A percentile compares a stretch with the other conserved stretches of the same genome.
Evolutionary conservation across 2,113 vertebrate species (phyloP).

Genomic region (Heteronetta atricapilla): DNA sequence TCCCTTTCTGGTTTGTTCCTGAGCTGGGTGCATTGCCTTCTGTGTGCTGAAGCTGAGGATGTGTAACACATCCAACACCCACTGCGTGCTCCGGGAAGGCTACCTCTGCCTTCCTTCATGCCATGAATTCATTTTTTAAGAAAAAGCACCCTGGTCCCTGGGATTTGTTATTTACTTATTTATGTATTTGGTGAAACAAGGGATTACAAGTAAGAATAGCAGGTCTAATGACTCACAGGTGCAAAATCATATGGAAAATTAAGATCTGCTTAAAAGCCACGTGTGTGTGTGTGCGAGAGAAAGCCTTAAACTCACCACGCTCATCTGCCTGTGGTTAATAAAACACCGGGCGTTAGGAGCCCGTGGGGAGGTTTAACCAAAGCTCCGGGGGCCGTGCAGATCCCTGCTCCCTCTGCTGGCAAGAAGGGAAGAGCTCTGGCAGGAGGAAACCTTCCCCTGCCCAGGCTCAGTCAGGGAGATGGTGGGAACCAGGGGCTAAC

Average conservation of each 20-base stretch:
- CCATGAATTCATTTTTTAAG: not conserved
- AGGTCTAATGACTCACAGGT: slow-evolving; percentile 4
- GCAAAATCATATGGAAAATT: not conserved
- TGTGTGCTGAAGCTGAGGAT: not conserved
- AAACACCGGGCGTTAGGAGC: not conserved
- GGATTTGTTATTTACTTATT: not conserved
- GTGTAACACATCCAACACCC: not conserved
- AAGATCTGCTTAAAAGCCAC: not conserved
- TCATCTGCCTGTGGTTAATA: not conserved
- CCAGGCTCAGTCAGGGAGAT: not conserved
- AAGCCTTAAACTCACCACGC: not conserved
- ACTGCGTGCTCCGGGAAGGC: not conserved
- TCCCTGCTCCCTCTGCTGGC: slow-evolving; percentile 45
- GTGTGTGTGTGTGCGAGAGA: not conserved
- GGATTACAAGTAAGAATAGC: not conserved
- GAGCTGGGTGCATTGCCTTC: not conserved
- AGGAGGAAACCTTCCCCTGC: accelerated
- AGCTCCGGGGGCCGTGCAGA: not conserved
- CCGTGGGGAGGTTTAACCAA: not conserved
- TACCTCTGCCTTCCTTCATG: not conserved
- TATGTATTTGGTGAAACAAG: not conserved
- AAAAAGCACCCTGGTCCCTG: not conserved
- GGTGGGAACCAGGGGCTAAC: no score
- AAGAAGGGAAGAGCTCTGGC: not conserved
- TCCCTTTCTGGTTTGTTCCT: not conserved